Base-by-base conservation (phyloP, 2,797 vertebrate species). In the Aeoliscus strigatus region DNA sequence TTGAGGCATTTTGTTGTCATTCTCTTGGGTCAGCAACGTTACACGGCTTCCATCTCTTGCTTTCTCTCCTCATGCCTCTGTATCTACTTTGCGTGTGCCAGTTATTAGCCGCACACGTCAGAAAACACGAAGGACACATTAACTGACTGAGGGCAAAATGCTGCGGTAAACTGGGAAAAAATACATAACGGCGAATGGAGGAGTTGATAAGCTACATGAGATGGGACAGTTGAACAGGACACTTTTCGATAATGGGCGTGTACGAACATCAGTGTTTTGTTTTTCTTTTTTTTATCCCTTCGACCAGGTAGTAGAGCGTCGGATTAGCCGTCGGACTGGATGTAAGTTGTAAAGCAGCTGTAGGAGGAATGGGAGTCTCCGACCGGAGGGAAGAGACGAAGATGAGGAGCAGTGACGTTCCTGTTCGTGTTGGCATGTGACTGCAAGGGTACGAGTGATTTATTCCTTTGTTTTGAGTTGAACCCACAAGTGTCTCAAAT, bases 1-100 rank as follows among this genome's bases (percentile, higher is more conserved):
- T 70, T 44, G 61, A 74, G 54, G 70, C 60, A 70, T 42, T 79
- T 84, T 82, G 81, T 81, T 79, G 70, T 81, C 58, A 71, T 72
- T 27, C 37, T 33, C 54, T 65, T 72, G 74, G 70, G 48, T 44
- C 57, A 45, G 8, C 38, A 30, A 7, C 44, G 51, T 5, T 49
- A 39, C 10, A 34, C 15, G 34, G 8, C n/a, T 27, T 41, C 33
- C 63, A 55, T 10, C 27, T 31, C 13, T 24, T 27, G 5, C 24
- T 30, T 10, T 9, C 9, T 9, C 14, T 21, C n/a, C 14, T 11
- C 32, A 1, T 12, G 3, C 14, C 23, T 6, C 11, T 34, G 11
- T 29, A 2, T 43, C 44, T 39, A 30, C 31, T 67, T 40, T 11
- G 4, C 17, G 9, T 5, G 6, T 36, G 23, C 27, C n/a, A 34